These are phyloP conservation scores for Lasioglossum malachurum DNA, from an alignment of 2,888 invertebrate species.

Conservation along the genomic window DNA sequence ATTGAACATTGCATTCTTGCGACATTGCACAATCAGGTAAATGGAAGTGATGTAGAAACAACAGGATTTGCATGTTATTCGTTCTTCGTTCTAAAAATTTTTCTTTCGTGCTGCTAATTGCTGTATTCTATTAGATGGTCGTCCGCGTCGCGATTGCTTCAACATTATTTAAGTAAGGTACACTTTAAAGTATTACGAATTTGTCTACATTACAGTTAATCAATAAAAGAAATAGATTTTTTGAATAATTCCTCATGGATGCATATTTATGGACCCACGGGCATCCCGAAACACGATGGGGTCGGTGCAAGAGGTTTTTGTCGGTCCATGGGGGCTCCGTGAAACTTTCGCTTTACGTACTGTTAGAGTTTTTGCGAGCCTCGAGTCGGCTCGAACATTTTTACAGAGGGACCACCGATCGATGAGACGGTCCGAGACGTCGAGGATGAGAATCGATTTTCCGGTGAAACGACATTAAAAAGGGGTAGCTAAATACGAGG, in stretches of 20 bases:
- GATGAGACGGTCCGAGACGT: background rate
- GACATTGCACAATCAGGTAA: background rate
- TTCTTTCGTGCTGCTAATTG: background rate
- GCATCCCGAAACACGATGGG: constrained; percentile 23
- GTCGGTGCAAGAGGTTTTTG: background rate
- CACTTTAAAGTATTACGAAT: background rate
- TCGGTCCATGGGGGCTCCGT: background rate
- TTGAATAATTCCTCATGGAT: background rate
- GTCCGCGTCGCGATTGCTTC: too few species aligned
- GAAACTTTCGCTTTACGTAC: constrained; percentile 30
- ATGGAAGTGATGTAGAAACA: background rate
- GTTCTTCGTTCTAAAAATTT: background rate
- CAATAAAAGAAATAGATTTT: background rate
- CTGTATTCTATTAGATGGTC: background rate
- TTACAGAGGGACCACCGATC: background rate
- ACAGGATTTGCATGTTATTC: background rate
- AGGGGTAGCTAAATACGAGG: background rate
- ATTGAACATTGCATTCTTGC: background rate
- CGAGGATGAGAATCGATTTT: constrained; percentile 30
- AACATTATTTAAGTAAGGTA: background rate
- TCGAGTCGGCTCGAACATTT: background rate
- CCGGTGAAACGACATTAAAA: background rate
- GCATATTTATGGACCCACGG: too few species aligned
- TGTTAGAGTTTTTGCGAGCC: background rate
- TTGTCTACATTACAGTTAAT: background rate